Evolutionary conservation across 2,113 vertebrate species (phyloP).

Genomic region (Pedionomus torquatus): DNA sequence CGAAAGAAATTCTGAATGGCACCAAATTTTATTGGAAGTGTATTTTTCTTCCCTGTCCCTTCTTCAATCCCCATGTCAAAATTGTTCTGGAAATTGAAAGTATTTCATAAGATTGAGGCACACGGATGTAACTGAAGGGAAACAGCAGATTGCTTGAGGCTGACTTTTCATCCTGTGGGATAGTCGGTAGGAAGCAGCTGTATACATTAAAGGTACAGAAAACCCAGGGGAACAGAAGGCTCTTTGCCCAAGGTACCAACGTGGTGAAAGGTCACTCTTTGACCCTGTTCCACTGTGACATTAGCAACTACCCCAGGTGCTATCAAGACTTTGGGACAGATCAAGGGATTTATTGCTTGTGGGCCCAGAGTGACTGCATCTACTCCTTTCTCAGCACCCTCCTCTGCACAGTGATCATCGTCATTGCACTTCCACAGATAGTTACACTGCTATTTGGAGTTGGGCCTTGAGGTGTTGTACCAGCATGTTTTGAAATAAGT

Average conservation of each 20-base stretch:
- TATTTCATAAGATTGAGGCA: background rate
- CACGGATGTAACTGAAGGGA: background rate
- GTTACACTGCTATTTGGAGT: background rate
- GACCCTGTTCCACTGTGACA: background rate
- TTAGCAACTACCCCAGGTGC: background rate
- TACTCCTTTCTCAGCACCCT: background rate
- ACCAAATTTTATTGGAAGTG: background rate
- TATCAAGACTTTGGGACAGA: background rate
- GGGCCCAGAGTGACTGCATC: background rate
- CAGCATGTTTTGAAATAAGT: background rate
- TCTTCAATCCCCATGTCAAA: background rate
- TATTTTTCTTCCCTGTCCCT: background rate
- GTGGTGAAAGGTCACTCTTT: background rate
- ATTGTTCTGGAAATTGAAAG: background rate
- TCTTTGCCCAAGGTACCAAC: accelerated
- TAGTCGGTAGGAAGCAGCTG: background rate
- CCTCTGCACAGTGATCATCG: accelerated
- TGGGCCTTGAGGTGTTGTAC: background rate
- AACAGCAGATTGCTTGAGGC: background rate
- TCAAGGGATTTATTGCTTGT: background rate
- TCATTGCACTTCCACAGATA: background rate
- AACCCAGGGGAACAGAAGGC: background rate
- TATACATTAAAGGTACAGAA: background rate
- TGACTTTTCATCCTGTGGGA: background rate
- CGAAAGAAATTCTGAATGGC: background rate